phyloP scores from a whole-genome alignment of 2,113 vertebrate genomes.

The Rhodinocichla rosea region DNA sequence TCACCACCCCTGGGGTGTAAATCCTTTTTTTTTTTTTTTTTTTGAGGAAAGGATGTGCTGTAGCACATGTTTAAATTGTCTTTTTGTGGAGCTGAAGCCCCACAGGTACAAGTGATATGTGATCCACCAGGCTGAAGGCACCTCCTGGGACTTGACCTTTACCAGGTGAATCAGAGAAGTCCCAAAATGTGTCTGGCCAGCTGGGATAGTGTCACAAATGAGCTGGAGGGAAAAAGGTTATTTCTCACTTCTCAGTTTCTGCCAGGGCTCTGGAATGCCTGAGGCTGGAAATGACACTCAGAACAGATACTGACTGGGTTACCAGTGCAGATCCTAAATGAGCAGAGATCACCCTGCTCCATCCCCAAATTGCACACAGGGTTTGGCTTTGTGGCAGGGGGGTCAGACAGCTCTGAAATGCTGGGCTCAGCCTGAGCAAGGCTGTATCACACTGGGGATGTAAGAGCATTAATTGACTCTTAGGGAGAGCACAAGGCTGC shows the following conservation, averaged over 20 bases:
- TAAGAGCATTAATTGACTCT: neutral
- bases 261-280: neutral
- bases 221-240: neutral
- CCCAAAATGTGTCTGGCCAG: neutral
- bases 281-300: neutral
- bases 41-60: neutral
- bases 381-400: neutral
- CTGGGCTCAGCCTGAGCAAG: neutral
- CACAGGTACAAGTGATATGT: neutral
- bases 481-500: neutral
- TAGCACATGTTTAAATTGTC: neutral
- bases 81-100: neutral
- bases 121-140: neutral
- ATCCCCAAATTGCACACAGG: accelerated
- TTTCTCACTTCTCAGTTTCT: neutral
- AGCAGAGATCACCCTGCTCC: neutral
- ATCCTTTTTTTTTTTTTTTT: neutral
- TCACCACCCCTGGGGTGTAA: neutral
- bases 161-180: neutral
- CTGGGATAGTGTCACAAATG: neutral
- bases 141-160: conserved; percentile 1
- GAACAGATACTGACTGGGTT: accelerated
- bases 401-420: neutral
- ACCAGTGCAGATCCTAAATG: neutral
- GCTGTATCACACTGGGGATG: accelerated